Evolutionary conservation across 2,113 vertebrate species (phyloP).

Genomic region (Phoxinus phoxinus): DNA sequence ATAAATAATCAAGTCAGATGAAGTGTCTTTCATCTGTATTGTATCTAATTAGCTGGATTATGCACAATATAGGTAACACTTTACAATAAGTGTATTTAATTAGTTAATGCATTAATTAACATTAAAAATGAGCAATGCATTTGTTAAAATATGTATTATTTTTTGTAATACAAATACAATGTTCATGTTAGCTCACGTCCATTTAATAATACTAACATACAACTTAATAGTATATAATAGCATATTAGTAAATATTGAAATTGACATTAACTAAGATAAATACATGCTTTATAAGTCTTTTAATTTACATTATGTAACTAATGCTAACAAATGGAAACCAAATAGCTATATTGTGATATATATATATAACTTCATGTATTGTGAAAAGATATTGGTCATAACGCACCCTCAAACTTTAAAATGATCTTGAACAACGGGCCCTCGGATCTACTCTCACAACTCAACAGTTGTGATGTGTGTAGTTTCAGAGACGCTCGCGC

Average conservation of each 20-base stretch:
- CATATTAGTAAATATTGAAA: no score
- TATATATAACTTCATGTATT: no score
- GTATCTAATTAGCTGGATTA: neutral
- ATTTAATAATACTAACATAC: no score
- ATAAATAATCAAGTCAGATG: neutral
- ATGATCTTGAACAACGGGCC: neutral
- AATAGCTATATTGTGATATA: no score
- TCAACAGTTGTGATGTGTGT: neutral
- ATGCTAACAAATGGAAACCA: neutral
- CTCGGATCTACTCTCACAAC: neutral
- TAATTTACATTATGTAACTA: neutral
- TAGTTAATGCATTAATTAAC: neutral
- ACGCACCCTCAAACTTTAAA: neutral
- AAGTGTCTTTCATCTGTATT: neutral
- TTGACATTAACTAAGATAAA: no score
- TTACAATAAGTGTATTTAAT: neutral
- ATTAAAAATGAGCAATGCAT: neutral
- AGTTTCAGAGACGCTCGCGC: conserved; percentile 2
- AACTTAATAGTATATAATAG: no score
- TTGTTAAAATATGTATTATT: no score
- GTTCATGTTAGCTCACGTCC: no score
- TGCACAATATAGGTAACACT: neutral
- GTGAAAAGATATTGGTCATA: neutral
- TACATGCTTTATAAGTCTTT: no score
- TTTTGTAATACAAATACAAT: no score